Conservation (phyloP, 2,797 vertebrate genomes). For the Channallabes apus region DNA sequence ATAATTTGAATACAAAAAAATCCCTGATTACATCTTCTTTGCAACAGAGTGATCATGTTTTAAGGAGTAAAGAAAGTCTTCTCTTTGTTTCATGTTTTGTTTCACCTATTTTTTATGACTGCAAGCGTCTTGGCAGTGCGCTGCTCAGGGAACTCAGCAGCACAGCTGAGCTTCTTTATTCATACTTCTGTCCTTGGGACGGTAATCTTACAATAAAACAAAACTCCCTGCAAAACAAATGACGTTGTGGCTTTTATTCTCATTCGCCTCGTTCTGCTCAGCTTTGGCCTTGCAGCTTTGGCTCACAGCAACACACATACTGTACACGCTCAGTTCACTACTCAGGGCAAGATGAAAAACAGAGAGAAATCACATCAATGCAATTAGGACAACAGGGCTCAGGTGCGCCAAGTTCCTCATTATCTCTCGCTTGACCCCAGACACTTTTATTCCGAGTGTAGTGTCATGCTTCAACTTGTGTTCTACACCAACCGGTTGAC, state of each 20-base stretch:
- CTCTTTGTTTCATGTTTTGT: not conserved
- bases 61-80: not conserved
- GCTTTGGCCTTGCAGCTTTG: not conserved
- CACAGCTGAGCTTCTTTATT: not conserved
- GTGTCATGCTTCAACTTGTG: not conserved
- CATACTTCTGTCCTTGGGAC: not conserved
- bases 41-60: not conserved
- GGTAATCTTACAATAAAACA: conserved; percentile 2
- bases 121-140: not conserved
- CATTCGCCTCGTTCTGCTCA: not conserved
- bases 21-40: not conserved
- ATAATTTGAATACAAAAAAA: not conserved
- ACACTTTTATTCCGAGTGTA: not conserved
- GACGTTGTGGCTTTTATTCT: not conserved
- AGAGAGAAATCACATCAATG: not conserved
- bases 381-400: conserved; percentile 14
- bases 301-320: not conserved
- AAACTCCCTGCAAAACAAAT: not conserved
- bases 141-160: not conserved
- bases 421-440: not conserved
- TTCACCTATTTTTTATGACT: not conserved
- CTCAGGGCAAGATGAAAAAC: not conserved
- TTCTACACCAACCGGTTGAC: not conserved
- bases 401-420: not conserved
- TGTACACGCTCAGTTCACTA: not conserved